A percentile compares a stretch with the other conserved stretches of the same genome.
These are phyloP conservation scores for Xylota sylvarum DNA, from an alignment of 2,888 invertebrate species.

Conservation along the genomic window DNA sequence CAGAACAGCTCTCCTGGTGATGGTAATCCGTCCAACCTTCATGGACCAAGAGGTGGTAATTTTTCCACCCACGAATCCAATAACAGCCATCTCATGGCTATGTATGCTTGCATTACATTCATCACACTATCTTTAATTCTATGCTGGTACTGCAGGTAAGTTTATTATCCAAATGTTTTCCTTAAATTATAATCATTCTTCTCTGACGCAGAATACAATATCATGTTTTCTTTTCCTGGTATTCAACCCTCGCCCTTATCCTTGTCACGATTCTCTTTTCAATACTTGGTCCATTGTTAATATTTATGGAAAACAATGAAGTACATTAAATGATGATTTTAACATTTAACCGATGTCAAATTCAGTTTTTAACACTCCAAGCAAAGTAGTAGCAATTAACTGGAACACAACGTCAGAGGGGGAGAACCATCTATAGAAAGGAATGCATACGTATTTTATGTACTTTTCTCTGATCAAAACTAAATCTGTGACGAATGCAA, in stretches of 20 bases:
- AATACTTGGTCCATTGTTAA: slow-evolving; percentile 78
- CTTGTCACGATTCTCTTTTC: slow-evolving; percentile 78
- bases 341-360: slow-evolving; percentile 3
- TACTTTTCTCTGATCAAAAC: slow-evolving; percentile 55
- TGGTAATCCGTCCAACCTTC: slow-evolving; percentile 40
- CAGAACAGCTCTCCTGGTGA: slow-evolving; percentile 18
- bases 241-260: slow-evolving; percentile 79
- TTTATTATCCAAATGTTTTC: not conserved
- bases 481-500: slow-evolving; percentile 72
- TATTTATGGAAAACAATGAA: slow-evolving; percentile 78
- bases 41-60: slow-evolving; percentile 45
- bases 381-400: slow-evolving; percentile 34
- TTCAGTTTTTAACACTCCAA: slow-evolving; percentile 9
- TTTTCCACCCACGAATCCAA: slow-evolving; percentile 64
- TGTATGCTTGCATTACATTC: slow-evolving; percentile 78
- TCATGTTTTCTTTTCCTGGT: slow-evolving; percentile 86
- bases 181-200: slow-evolving; percentile 2
- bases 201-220: slow-evolving; percentile 86
- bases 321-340: slow-evolving; percentile 79
- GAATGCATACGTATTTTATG: slow-evolving; percentile 35
- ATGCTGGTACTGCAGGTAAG: slow-evolving; percentile 80
- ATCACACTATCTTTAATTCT: slow-evolving; percentile 77
- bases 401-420: slow-evolving; percentile 39
- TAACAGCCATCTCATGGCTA: slow-evolving; percentile 56
- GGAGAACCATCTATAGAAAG: slow-evolving; percentile 27